Conservation (phyloP, 2,888 invertebrate species). For the Dermolepida albohirtum region DNA sequence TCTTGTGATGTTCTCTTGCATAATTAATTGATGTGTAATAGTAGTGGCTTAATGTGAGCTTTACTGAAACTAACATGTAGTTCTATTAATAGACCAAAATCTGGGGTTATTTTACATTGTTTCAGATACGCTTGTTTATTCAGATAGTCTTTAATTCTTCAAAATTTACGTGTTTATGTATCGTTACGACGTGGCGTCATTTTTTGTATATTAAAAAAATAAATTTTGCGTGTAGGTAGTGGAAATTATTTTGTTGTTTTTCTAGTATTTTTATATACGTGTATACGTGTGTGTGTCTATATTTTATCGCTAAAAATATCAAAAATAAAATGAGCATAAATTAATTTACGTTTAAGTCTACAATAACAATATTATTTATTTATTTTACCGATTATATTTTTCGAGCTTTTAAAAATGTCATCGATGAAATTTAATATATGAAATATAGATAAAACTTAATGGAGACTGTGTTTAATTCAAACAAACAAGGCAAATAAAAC, state of each 20-base stretch:
- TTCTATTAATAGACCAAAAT: conserved; percentile 27
- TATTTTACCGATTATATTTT: too few species aligned
- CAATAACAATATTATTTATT: too few species aligned
- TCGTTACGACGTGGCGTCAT: not conserved
- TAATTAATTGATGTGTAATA: conserved; percentile 20
- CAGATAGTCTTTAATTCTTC: not conserved
- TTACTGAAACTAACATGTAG: conserved; percentile 21
- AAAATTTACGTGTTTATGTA: not conserved
- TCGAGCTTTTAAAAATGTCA: too few species aligned
- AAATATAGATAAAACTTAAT: too few species aligned
- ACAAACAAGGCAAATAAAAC: too few species aligned
- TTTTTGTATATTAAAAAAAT: conserved; percentile 7
- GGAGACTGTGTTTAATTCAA: too few species aligned
- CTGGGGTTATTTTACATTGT: conserved; percentile 15
- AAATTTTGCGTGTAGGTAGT: not conserved
- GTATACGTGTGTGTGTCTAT: not conserved
- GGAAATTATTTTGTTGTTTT: not conserved
- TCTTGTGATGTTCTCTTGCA: not conserved
- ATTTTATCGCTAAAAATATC: not conserved
- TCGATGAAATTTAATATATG: too few species aligned
- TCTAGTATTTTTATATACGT: not conserved
- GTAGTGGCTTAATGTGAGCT: conserved; percentile 16
- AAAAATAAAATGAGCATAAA: not conserved
- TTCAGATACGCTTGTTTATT: not conserved
- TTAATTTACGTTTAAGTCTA: not conserved